Conservation (phyloP, 2,888 invertebrate species). For the Caradrina kadenii region DNA sequence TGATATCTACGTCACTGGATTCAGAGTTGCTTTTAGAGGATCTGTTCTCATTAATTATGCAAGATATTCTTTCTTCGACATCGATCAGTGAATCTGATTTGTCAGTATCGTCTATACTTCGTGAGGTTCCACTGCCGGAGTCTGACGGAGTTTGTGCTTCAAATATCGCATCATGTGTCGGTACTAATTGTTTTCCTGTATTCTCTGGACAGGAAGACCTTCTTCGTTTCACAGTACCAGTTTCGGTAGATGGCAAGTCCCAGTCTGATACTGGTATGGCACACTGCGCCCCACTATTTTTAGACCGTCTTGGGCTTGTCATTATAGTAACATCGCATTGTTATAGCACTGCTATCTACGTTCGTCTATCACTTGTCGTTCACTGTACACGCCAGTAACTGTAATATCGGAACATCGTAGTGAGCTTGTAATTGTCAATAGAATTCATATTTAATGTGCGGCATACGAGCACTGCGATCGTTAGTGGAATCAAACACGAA, state of each 20-base stretch:
- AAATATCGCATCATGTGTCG: conserved; percentile 77
- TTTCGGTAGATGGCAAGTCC: conserved; percentile 93
- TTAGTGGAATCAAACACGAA: conserved; percentile 84
- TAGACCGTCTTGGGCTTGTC: conserved; percentile 89
- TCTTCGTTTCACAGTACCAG: conserved; percentile 93
- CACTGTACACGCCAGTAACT: conserved; percentile 45
- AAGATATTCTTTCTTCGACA: conserved; percentile 87
- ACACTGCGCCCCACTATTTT: conserved; percentile 84
- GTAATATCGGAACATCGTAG: conserved; percentile 75
- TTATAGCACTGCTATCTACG: conserved; percentile 70
- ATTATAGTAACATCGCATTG: conserved; percentile 83
- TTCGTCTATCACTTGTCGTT: conserved; percentile 47
- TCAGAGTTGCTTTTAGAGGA: conserved; percentile 88
- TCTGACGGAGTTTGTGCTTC: conserved; percentile 86
- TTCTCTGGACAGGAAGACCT: conserved; percentile 90
- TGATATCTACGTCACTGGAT: conserved; percentile 84
- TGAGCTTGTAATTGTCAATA: conserved; percentile 65
- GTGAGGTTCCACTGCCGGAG: conserved; percentile 84
- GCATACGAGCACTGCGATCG: conserved; percentile 70
- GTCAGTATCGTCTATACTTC: conserved; percentile 81
- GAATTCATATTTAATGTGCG: conserved; percentile 61
- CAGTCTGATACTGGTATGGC: conserved; percentile 90
- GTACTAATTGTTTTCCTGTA: conserved; percentile 68
- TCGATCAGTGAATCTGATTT: conserved; percentile 83
- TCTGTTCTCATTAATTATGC: conserved; percentile 86